Conservation (phyloP, 2,888 invertebrate species). For the Aplocera efformata region DNA sequence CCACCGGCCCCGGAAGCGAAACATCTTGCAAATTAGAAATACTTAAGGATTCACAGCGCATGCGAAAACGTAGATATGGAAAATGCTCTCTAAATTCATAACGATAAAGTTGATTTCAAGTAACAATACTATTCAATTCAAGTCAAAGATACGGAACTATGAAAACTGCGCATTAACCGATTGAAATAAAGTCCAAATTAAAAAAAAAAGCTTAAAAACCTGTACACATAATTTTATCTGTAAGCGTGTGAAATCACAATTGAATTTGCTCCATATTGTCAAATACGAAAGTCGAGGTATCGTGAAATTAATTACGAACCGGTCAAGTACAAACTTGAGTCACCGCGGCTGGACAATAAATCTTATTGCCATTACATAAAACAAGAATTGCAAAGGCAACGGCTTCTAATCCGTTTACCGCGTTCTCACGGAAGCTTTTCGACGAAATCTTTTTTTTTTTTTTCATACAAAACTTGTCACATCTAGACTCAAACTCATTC, state of each 20-base stretch:
- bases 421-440: conserved; percentile 14
- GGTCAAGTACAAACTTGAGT: not conserved
- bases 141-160: not conserved
- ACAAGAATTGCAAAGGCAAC: no score
- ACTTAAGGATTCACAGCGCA: conserved; percentile 15
- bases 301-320: not conserved
- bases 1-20: conserved; percentile 29
- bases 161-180: conserved; percentile 2
- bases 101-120: conserved; percentile 1
- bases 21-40: conserved; percentile 31
- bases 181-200: conserved; percentile 2
- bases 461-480: conserved; percentile 5
- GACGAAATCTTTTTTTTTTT: conserved; percentile 7
- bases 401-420: not conserved
- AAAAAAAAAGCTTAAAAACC: conserved; percentile 3
- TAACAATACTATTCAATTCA: conserved; percentile 2
- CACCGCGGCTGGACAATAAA: conserved; percentile 1
- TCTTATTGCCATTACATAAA: conserved; percentile 1
- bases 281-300: conserved; percentile 4
- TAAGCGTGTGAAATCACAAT: conserved; percentile 1
- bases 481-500: conserved; percentile 9
- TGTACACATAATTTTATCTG: conserved; percentile 1
- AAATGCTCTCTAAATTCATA: not conserved
- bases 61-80: not conserved
- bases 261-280: conserved; percentile 4